Conservation (phyloP, 2,888 invertebrate genomes). For the Pachydiplax longipennis region DNA sequence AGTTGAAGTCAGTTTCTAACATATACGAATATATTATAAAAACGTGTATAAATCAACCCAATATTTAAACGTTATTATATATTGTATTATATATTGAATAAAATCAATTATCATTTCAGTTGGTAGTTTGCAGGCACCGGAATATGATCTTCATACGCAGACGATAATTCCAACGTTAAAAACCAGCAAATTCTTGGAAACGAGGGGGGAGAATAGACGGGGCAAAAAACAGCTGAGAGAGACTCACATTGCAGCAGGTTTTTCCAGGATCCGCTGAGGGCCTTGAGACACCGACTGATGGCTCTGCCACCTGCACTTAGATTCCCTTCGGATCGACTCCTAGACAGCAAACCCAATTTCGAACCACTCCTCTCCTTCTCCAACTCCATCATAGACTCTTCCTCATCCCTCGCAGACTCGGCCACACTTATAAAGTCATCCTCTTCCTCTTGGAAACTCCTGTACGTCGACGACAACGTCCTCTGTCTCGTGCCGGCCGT, state of each 20-base stretch:
- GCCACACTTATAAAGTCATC: slow-evolving; percentile 55
- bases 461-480: slow-evolving; percentile 64
- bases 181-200: background rate
- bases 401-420: slow-evolving; percentile 52
- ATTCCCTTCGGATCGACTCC: slow-evolving; percentile 76
- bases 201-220: background rate
- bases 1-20: too few relatives aligned
- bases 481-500: slow-evolving; percentile 49
- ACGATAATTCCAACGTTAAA: background rate
- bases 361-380: slow-evolving; percentile 50
- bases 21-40: too few relatives aligned
- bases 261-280: slow-evolving; percentile 81
- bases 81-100: too few relatives aligned
- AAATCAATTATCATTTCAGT: too few relatives aligned
- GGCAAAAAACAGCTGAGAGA: background rate
- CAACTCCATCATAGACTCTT: slow-evolving; percentile 53
- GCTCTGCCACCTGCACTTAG: slow-evolving; percentile 58
- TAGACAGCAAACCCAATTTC: slow-evolving; percentile 24
- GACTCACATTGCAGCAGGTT: slow-evolving; percentile 79
- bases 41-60: background rate
- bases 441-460: slow-evolving; percentile 67
- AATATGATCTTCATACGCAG: too few relatives aligned
- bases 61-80: background rate
- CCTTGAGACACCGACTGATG: slow-evolving; percentile 73
- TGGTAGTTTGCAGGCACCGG: too few relatives aligned